These are phyloP conservation scores for Diaprepes abbreviatus DNA, from an alignment of 2,888 invertebrate genomes.

Conservation along the genomic window DNA sequence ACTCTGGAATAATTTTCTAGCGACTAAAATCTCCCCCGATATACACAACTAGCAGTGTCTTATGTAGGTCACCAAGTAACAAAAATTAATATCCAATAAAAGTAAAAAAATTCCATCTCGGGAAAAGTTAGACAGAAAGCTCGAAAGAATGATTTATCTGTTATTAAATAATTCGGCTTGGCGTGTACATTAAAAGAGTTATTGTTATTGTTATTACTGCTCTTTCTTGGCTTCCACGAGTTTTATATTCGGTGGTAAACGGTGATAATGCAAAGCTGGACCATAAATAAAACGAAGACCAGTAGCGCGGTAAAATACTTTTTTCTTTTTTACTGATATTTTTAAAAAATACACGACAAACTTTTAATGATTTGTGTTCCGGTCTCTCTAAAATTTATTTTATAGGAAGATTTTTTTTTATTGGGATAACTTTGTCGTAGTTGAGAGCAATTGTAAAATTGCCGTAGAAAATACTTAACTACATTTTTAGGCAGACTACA, in stretches of 20 bases:
- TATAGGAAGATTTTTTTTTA: too few relatives aligned
- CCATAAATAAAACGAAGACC: slow-evolving; percentile 19
- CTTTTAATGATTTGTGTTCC: too few relatives aligned
- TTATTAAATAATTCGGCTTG: slow-evolving; percentile 24
- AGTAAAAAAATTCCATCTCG: not conserved
- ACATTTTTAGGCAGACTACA: too few relatives aligned
- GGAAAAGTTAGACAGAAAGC: not conserved
- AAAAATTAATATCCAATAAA: not conserved
- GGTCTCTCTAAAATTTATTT: too few relatives aligned
- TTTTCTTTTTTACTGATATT: not conserved
- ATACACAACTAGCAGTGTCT: too few relatives aligned
- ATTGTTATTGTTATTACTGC: slow-evolving; percentile 24
- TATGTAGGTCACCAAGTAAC: not conserved
- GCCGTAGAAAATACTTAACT: too few relatives aligned
- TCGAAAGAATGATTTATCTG: slow-evolving; percentile 15
- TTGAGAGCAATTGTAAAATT: too few relatives aligned
- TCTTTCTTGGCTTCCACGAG: slow-evolving; percentile 20
- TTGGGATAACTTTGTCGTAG: too few relatives aligned
- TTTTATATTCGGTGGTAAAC: slow-evolving; percentile 28
- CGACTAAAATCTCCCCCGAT: too few relatives aligned
- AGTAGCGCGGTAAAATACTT: slow-evolving; percentile 1
- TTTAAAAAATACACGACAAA: too few relatives aligned
- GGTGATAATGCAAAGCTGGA: slow-evolving; percentile 26
- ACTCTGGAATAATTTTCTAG: too few relatives aligned
- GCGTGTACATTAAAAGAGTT: slow-evolving; percentile 26